A percentile compares a stretch with the other conserved stretches of the same genome.
Conservation (phyloP, 2,888 invertebrate species). For the Calliphora vomitoria region DNA sequence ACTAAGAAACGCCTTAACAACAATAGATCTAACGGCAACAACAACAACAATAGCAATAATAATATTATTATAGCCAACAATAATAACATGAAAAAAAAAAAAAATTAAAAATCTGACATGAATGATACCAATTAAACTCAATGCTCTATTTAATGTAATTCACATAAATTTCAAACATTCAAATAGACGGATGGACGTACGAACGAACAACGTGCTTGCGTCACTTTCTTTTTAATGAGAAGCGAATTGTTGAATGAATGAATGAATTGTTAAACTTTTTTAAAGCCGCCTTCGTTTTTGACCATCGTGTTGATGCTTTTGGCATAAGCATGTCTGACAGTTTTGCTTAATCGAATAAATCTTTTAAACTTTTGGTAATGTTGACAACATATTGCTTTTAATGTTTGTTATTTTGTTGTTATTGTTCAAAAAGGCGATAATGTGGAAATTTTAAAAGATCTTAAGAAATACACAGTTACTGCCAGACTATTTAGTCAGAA, state of each 20-base stretch:
- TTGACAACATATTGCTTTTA: constrained; percentile 1
- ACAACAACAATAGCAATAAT: constrained; percentile 7
- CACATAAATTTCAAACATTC: constrained; percentile 63
- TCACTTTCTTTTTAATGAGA: constrained; percentile 53
- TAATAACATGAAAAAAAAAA: not conserved
- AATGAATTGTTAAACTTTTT: constrained; percentile 5
- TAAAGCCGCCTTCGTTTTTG: constrained; percentile 27
- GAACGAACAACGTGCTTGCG: constrained; percentile 40
- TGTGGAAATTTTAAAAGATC: not conserved
- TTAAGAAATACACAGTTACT: not conserved
- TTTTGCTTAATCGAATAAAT: constrained; percentile 23
- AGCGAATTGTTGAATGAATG: not conserved
- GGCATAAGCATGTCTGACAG: not conserved
- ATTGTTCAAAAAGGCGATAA: not conserved
- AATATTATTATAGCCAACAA: constrained; percentile 13
- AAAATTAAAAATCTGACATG: constrained; percentile 21
- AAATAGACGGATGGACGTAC: not conserved
- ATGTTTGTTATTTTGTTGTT: not conserved
- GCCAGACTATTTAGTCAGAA: not conserved
- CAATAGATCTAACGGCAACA: constrained; percentile 17
- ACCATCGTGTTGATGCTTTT: constrained; percentile 13
- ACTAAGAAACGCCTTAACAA: constrained; percentile 57
- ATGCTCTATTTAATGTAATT: constrained; percentile 77
- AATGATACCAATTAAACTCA: constrained; percentile 78
- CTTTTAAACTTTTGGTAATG: constrained; percentile 3